A percentile compares a stretch with the other conserved stretches of the same genome.
phyloP scores from a whole-genome alignment of 2,888 invertebrate species.

The Ophion ventricosus region DNA sequence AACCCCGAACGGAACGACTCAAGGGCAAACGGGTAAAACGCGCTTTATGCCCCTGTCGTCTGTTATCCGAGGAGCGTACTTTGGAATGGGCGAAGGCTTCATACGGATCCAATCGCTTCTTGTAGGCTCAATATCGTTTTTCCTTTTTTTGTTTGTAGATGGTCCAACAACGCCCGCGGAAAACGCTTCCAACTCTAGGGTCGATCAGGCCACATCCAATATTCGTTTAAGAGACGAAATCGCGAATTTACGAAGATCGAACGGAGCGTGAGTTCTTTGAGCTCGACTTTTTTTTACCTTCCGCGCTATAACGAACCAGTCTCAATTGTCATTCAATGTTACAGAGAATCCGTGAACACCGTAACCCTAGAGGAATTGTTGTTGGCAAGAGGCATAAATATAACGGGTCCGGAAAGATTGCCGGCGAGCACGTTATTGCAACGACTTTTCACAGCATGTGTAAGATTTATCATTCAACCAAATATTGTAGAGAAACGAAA shows the following conservation, averaged over 20 bases:
- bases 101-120: not conserved
- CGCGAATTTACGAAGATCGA: constrained; percentile 27
- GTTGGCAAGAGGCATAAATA: constrained; percentile 47
- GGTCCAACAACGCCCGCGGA: constrained; percentile 67
- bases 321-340: not conserved
- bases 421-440: constrained; percentile 5
- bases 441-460: constrained; percentile 38
- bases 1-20: constrained; percentile 78
- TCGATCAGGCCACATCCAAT: constrained; percentile 9
- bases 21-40: constrained; percentile 72
- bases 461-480: constrained; percentile 34
- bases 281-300: not conserved
- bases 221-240: constrained; percentile 47
- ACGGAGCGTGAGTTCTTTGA: constrained; percentile 22
- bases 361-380: constrained; percentile 52
- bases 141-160: constrained; percentile 63
- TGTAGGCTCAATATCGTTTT: not conserved
- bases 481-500: not conserved
- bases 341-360: constrained; percentile 32
- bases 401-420: constrained; percentile 13
- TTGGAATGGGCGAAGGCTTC: not conserved
- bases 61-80: not conserved
- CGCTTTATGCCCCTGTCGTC: no score
- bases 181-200: constrained; percentile 63
- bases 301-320: not conserved